These are phyloP conservation scores for Enteromius trimaculatus DNA, from an alignment of 2,797 vertebrate genomes.

Conservation along the genomic window DNA sequence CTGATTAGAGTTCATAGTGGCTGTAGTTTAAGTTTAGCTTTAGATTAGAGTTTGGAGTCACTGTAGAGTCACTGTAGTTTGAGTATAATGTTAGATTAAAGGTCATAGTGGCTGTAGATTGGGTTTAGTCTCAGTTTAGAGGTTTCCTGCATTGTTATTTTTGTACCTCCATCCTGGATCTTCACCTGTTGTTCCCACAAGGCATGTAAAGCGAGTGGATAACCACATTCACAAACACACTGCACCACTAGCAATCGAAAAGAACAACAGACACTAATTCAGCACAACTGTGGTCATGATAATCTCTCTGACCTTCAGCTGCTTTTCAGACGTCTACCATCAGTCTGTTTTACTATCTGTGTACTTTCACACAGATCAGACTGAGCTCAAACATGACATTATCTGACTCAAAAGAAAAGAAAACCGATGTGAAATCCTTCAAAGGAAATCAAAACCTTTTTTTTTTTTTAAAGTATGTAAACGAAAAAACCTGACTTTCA, in stretches of 20 bases:
- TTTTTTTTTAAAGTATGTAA: not conserved
- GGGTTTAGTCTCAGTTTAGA: not conserved
- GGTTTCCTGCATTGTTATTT: not conserved
- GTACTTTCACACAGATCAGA: not conserved
- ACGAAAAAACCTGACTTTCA: not conserved
- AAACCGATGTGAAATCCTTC: not conserved
- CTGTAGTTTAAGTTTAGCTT: not conserved
- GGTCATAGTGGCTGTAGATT: not conserved
- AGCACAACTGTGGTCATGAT: not conserved
- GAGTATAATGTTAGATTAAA: not conserved
- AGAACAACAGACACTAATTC: slow-evolving; percentile 22
- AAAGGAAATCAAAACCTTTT: not conserved
- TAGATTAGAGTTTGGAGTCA: not conserved
- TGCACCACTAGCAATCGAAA: slow-evolving; percentile 11
- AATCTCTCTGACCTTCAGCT: not conserved
- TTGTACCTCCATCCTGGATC: slow-evolving; percentile 62
- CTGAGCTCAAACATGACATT: not conserved
- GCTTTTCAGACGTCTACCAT: not conserved
- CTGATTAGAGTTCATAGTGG: not conserved
- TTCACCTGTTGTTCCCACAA: slow-evolving; percentile 47
- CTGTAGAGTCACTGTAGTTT: not conserved
- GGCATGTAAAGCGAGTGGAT: slow-evolving; percentile 34
- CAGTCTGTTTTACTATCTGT: not conserved
- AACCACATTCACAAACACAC: slow-evolving; percentile 38
- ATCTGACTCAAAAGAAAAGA: not conserved